Conservation (phyloP, 2,888 invertebrate genomes). For the Sturmia bella region DNA sequence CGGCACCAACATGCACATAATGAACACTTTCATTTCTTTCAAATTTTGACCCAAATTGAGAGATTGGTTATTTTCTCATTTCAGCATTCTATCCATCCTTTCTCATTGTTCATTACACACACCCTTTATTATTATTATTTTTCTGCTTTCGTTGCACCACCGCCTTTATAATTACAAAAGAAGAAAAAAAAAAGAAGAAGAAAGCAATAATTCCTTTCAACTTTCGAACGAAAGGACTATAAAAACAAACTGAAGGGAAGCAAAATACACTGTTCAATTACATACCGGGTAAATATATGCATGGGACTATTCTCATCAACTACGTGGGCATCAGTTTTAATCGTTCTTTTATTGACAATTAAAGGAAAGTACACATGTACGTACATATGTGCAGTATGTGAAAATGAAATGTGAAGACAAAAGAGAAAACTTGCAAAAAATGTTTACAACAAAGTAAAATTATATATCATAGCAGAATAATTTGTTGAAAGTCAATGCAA, state of each 20-base stretch:
- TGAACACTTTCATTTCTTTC: constrained; percentile 29
- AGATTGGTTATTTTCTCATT: constrained; percentile 23
- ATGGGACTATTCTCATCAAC: constrained; percentile 60
- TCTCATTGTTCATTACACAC: constrained; percentile 39
- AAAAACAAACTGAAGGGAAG: constrained; percentile 30
- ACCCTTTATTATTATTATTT: constrained; percentile 36
- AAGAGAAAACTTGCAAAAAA: too few relatives aligned
- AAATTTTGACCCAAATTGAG: constrained; percentile 45
- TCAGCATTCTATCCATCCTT: constrained; percentile 1
- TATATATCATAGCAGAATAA: too few relatives aligned
- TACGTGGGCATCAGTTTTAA: constrained; percentile 68
- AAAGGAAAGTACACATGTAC: constrained; percentile 44
- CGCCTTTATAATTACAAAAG: constrained; percentile 66
- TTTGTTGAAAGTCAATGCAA: too few relatives aligned
- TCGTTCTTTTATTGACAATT: constrained; percentile 69
- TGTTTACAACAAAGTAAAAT: too few relatives aligned
- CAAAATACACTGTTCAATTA: constrained; percentile 36
- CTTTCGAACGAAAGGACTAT: constrained; percentile 32
- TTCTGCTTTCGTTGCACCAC: constrained; percentile 19
- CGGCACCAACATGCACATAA: not conserved
- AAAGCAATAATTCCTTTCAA: constrained; percentile 39
- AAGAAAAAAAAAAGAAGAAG: not conserved
- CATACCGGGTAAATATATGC: constrained; percentile 34
- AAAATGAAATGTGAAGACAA: constrained; percentile 1
- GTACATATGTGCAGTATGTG: not conserved